A percentile compares a stretch with the other conserved stretches of the same genome.
Evolutionary conservation across 1,140 invertebrate genomes (phyloP).

Genomic region (Conus ventricosus): DNA sequence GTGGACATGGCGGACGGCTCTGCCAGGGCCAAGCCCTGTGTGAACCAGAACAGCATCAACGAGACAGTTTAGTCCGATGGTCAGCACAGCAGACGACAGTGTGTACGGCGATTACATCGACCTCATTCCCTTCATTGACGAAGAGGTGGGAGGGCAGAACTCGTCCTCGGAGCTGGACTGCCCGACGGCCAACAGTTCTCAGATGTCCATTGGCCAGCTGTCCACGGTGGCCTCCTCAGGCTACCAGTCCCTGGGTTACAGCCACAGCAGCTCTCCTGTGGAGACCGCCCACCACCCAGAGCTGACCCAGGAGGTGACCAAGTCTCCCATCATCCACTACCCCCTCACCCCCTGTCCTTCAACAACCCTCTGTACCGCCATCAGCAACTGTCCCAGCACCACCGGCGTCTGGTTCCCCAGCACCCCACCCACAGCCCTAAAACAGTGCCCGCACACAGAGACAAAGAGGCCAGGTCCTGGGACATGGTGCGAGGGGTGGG

Average conservation of each 20-base stretch:
- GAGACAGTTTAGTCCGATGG: constrained; percentile 71
- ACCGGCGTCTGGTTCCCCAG: not conserved
- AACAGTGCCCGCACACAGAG: not conserved
- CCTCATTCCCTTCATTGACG: constrained; percentile 71
- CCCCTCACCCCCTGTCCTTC: constrained; percentile 84
- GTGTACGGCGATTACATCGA: constrained; percentile 71
- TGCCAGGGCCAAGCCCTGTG: constrained; percentile 43
- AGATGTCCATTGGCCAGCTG: constrained; percentile 83
- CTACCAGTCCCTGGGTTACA: constrained; percentile 93
- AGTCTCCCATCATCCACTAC: constrained; percentile 49
- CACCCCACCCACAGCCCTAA: not conserved
- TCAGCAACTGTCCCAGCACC: constrained; percentile 46
- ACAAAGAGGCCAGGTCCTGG: constrained; percentile 18
- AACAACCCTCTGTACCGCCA: constrained; percentile 87
- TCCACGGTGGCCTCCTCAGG: constrained; percentile 90
- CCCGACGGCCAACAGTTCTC: constrained; percentile 44
- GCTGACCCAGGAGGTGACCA: constrained; percentile 55
- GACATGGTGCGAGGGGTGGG: constrained; percentile 58
- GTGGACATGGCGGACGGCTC: constrained; percentile 62
- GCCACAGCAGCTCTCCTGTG: constrained; percentile 88
- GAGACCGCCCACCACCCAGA: constrained; percentile 72
- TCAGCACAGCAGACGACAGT: constrained; percentile 62
- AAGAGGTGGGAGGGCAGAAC: constrained; percentile 53
- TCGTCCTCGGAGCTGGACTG: constrained; percentile 59
- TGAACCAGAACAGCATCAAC: constrained; percentile 60